Percentiles rank a stretch among this genome's conserved stretches.
Evolutionary conservation across 2,797 vertebrate genomes (phyloP).

Genomic region (Cyclura pinguis): DNA sequence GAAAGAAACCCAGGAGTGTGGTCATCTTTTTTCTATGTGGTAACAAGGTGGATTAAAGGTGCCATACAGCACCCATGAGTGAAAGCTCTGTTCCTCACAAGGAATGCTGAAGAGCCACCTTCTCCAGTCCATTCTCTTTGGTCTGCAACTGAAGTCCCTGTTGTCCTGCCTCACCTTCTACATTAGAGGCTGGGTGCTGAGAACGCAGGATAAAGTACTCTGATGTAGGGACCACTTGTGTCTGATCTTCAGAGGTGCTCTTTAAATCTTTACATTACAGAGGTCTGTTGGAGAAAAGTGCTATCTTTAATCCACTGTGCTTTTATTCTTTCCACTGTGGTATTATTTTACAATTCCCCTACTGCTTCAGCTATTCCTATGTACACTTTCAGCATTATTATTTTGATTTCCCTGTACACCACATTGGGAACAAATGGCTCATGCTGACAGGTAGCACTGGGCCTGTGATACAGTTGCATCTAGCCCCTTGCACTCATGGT

Average conservation of each 20-base stretch:
- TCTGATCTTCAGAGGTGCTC: background rate
- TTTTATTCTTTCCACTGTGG: background rate
- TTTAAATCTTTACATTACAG: background rate
- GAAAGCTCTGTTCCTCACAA: background rate
- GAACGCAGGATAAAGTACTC: background rate
- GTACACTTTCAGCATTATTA: too few species aligned
- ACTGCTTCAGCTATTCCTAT: background rate
- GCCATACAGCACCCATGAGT: background rate
- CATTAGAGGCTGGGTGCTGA: background rate
- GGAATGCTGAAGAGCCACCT: background rate
- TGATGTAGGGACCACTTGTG: too few species aligned
- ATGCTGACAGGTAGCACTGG: background rate
- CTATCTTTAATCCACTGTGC: background rate
- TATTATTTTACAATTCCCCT: background rate
- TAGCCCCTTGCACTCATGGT: background rate
- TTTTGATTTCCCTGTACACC: background rate
- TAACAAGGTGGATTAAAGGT: conserved; percentile 37
- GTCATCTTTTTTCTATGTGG: conserved; percentile 22
- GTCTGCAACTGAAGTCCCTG: background rate
- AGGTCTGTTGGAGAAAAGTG: background rate
- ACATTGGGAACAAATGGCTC: conserved; percentile 28
- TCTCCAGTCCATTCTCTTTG: background rate
- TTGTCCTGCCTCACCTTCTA: background rate
- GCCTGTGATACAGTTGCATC: background rate
- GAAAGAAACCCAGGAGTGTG: background rate